Base-by-base conservation (phyloP, 2,797 vertebrate genomes). In the Ptychadena robeensis region DNA sequence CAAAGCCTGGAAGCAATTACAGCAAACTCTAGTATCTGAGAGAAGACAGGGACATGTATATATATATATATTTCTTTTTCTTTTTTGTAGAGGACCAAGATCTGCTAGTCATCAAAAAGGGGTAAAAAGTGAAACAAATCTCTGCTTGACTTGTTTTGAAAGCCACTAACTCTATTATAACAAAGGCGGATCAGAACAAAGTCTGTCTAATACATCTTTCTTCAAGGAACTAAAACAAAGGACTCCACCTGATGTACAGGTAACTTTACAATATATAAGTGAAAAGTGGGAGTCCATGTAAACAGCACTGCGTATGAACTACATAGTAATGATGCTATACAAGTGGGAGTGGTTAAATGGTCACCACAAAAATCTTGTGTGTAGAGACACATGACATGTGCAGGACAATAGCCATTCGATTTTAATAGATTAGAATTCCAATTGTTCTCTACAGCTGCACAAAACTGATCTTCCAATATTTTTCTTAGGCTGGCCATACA, bases 1-100 rank as follows among this genome's bases (percentile, higher is more conserved):
- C 79, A 85, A 85, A 86, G 91, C 95, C 95, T 98, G 96, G 94
- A 96, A 96, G 93, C 92, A 94, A 96, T 97, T 96, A 96, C 89
- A 94, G 94, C 91, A 87, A 90, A 93, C 91, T 93, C 93, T 88
- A 92, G 88, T 90, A 88, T 90, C 93, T 94, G 89, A 88, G 90
- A 90, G 93, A 69, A 88, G 90, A 91, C 82, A 74, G 82, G 48
- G 32, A 22, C 53, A 10, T 59, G 25, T 73, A 25, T 61, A 61
- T 61, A 61, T 61, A 27, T 61, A 9, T 48, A 4, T 48, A 48
- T n/a, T 59, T 8, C 25, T 25, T 76, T 35, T 64, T 78, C 35
- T 63, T 64, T 91, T 92, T 91, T 91, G 89, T 88, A 92, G 89
- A 94, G 95, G 95, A 94, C 87, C 86, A 53, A 88, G 88, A 87